Conservation (phyloP, 2,888 invertebrate species). For the Athalia circularis region DNA sequence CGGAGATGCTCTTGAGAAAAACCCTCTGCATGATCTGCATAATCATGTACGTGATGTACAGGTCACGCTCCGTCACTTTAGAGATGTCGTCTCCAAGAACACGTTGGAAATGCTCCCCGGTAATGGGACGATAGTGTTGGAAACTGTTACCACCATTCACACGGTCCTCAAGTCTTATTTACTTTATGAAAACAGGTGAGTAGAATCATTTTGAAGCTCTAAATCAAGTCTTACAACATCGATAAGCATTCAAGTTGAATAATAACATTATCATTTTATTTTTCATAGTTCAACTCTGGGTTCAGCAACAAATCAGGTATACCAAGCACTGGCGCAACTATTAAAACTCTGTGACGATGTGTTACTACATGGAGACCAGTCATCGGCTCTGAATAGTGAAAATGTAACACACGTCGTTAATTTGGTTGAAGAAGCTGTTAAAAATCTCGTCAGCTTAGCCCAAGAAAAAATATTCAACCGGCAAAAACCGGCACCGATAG, state of each 20-base stretch:
- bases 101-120: conserved; percentile 95
- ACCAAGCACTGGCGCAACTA: conserved; percentile 89
- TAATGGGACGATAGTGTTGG: conserved; percentile 94
- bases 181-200: conserved; percentile 76
- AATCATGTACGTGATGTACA: conserved; percentile 85
- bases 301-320: conserved; percentile 90
- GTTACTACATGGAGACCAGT: conserved; percentile 83
- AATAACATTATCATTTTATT: conserved; percentile 46
- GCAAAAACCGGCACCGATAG: conserved; percentile 70
- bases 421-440: conserved; percentile 84
- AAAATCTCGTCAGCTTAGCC: conserved; percentile 86
- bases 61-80: conserved; percentile 90
- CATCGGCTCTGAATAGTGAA: conserved; percentile 79
- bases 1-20: conserved; percentile 77
- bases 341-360: conserved; percentile 94
- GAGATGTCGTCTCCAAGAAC: conserved; percentile 93
- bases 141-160: conserved; percentile 92
- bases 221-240: background rate
- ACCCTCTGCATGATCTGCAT: conserved; percentile 84
- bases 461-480: conserved; percentile 87
- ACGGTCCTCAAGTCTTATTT: conserved; percentile 77
- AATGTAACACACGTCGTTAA: conserved; percentile 83
- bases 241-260: too few species aligned
- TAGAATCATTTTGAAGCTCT: background rate
- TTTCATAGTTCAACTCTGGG: conserved; percentile 81